Percentiles rank a stretch among this genome's conserved stretches.
phyloP scores from a whole-genome alignment of 1,140 invertebrate species.

The Wiebesia pumilae region DNA sequence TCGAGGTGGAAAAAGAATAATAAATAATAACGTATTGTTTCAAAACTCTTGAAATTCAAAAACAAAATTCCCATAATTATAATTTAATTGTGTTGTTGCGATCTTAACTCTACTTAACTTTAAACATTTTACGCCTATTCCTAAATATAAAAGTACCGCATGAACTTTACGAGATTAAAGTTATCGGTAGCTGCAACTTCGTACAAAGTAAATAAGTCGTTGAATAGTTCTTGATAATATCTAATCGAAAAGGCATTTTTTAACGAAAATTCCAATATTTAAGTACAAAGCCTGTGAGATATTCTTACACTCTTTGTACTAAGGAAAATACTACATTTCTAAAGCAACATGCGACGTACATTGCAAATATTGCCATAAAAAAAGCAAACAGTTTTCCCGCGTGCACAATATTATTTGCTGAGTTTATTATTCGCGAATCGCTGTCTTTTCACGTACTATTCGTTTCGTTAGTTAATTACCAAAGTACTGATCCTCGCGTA shows the following conservation, averaged over 20 bases:
- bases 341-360: too few relatives aligned
- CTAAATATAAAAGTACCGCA: not conserved
- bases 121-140: not conserved
- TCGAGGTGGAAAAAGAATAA: not conserved
- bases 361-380: not conserved
- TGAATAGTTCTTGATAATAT: not conserved
- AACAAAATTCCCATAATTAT: not conserved
- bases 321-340: not conserved
- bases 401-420: too few relatives aligned
- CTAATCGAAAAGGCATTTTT: not conserved
- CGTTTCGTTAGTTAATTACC: too few relatives aligned
- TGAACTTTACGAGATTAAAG: not conserved
- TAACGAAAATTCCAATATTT: not conserved
- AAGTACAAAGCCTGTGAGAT: not conserved
- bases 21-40: not conserved
- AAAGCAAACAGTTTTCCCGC: not conserved
- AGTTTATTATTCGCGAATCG: too few relatives aligned
- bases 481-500: too few relatives aligned
- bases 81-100: not conserved
- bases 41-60: not conserved
- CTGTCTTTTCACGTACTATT: too few relatives aligned
- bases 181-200: not conserved
- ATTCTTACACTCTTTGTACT: not conserved
- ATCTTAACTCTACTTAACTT: not conserved
- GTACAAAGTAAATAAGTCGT: not conserved